phyloP scores from a whole-genome alignment of 1,140 invertebrate species.

The Caerostris darwini region DNA sequence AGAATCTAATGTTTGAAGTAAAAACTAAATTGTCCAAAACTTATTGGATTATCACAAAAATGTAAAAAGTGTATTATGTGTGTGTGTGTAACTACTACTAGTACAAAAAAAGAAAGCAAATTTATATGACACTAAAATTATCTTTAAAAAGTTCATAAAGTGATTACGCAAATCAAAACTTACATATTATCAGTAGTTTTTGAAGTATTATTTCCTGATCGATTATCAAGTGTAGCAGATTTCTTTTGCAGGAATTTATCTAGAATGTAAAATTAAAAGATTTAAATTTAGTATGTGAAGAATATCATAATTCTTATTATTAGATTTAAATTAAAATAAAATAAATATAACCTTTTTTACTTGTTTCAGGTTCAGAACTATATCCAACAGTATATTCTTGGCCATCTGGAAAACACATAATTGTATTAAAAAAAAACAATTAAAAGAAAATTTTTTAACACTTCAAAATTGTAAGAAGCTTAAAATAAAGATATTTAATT shows the following conservation, averaged over 20 bases:
- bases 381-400: slow-evolving; percentile 72
- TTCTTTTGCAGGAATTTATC: slow-evolving; percentile 60
- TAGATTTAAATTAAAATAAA: background rate
- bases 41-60: too few species aligned
- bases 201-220: slow-evolving; percentile 4
- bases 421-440: background rate
- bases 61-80: too few species aligned
- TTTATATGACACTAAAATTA: too few species aligned
- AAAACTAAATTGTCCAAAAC: too few species aligned
- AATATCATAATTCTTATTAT: too few species aligned
- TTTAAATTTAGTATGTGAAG: background rate
- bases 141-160: too few species aligned
- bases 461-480: background rate
- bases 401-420: slow-evolving; percentile 16
- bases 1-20: too few species aligned
- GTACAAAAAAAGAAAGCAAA: too few species aligned
- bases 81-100: too few species aligned
- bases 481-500: background rate
- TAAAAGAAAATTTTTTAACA: background rate
- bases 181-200: slow-evolving; percentile 26
- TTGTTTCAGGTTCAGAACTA: slow-evolving; percentile 68
- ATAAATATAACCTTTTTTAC: slow-evolving; percentile 52
- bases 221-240: slow-evolving; percentile 58
- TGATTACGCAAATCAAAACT: background rate
- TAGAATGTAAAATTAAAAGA: slow-evolving; percentile 15